A percentile compares a stretch with the other conserved stretches of the same genome.
These are phyloP conservation scores for Sycobia sp. DNA, from an alignment of 1,140 invertebrate genomes.

Conservation along the genomic window DNA sequence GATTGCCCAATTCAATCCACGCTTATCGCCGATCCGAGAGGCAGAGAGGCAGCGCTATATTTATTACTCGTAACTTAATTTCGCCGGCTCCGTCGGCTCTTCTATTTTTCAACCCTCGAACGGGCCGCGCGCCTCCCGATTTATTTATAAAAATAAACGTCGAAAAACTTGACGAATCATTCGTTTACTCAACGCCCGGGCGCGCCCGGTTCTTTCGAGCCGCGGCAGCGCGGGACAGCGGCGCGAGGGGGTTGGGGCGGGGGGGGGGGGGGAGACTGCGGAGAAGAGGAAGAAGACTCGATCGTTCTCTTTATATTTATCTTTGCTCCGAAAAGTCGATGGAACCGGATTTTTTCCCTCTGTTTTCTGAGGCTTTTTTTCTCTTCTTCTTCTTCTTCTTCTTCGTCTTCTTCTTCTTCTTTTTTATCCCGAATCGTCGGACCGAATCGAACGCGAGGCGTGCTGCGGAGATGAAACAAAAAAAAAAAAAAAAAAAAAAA, in stretches of 20 bases:
- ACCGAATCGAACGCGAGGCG: constrained; percentile 30
- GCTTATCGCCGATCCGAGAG: too few relatives aligned
- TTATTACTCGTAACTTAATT: too few relatives aligned
- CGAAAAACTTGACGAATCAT: constrained; percentile 36
- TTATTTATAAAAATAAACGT: constrained; percentile 36
- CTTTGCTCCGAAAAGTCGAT: constrained; percentile 30
- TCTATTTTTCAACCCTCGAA: not conserved
- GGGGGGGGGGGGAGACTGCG: too few relatives aligned
- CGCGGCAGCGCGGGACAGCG: constrained; percentile 23
- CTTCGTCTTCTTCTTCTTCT: too few relatives aligned
- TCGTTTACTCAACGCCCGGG: constrained; percentile 33
- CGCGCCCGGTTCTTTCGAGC: not conserved
- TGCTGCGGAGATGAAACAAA: not conserved
- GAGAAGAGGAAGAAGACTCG: constrained; percentile 18
- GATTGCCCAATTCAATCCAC: too few relatives aligned
- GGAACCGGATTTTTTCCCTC: constrained; percentile 33
- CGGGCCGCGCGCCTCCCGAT: not conserved
- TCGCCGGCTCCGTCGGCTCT: too few relatives aligned
- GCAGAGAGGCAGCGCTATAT: too few relatives aligned
- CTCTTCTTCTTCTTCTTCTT: too few relatives aligned
- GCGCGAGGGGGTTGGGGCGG: constrained; percentile 6
- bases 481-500: too few relatives aligned
- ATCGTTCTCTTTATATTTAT: constrained; percentile 33
- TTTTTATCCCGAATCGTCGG: too few relatives aligned
- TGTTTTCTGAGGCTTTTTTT: too few relatives aligned